These are phyloP conservation scores for Malurus elegans DNA, from an alignment of 2,113 vertebrate species.

Conservation along the genomic window DNA sequence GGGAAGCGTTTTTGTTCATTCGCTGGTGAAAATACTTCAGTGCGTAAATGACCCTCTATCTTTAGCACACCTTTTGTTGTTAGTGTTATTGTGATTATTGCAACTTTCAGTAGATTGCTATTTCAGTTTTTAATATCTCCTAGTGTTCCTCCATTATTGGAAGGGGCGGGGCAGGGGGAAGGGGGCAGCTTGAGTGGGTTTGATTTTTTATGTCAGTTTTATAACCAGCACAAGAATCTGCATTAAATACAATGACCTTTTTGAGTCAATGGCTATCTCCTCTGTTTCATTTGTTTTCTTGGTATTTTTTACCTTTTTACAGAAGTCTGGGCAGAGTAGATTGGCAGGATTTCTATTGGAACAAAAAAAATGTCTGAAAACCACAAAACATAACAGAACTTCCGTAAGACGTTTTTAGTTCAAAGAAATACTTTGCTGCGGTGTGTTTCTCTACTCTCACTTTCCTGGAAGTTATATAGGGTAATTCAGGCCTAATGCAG, in stretches of 20 bases:
- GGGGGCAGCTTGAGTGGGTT: not conserved
- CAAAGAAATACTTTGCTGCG: not conserved
- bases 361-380: not conserved
- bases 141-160: fast-evolving
- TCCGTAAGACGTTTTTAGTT: not conserved
- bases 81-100: not conserved
- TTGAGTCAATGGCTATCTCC: not conserved
- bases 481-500: not conserved
- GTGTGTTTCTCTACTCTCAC: not conserved
- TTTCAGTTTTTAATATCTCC: not conserved
- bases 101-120: not conserved
- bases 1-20: not conserved
- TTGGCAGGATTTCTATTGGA: not conserved
- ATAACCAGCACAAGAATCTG: not conserved
- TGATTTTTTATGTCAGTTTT: not conserved
- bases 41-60: not conserved
- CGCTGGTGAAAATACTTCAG: fast-evolving
- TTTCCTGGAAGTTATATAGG: not conserved
- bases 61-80: not conserved
- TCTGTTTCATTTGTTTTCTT: not conserved
- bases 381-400: not conserved
- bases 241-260: not conserved
- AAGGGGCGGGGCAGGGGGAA: not conserved
- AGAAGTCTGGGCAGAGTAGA: not conserved
- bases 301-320: not conserved